Percentiles rank a stretch among this genome's conserved stretches.
These are phyloP conservation scores for Drosophila percnosoma DNA, from an alignment of 2,888 invertebrate genomes.

Conservation along the genomic window DNA sequence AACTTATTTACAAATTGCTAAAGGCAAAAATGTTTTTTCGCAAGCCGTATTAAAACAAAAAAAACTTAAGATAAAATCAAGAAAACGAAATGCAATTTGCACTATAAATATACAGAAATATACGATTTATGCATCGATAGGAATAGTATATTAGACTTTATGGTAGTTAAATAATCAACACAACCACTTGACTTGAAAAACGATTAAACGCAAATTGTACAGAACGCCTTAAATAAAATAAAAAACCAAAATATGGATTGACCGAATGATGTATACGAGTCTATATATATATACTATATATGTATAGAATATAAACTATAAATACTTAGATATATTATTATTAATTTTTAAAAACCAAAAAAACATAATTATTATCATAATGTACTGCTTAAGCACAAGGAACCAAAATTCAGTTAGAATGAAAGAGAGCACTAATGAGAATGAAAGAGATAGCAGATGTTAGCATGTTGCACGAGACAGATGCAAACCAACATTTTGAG, in stretches of 20 bases:
- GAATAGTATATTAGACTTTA: conserved; percentile 67
- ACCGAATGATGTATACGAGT: conserved; percentile 78
- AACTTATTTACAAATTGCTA: conserved; percentile 74
- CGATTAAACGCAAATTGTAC: conserved; percentile 78
- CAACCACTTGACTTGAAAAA: conserved; percentile 73
- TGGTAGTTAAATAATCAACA: conserved; percentile 77
- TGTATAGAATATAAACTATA: conserved; percentile 70
- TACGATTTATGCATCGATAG: conserved; percentile 77
- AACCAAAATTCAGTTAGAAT: conserved; percentile 63
- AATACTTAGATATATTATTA: conserved; percentile 70
- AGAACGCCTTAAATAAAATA: conserved; percentile 77
- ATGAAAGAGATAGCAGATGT: conserved; percentile 17
- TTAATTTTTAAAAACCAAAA: conserved; percentile 61
- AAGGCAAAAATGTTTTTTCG: conserved; percentile 55
- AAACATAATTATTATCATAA: conserved; percentile 32
- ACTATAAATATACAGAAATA: conserved; percentile 68
- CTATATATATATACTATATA: conserved; percentile 60
- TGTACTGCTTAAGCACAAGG: conserved; percentile 69
- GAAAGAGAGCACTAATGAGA: conserved; percentile 23
- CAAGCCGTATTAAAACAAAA: conserved; percentile 38
- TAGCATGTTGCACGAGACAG: conserved; percentile 23
- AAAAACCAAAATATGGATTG: conserved; percentile 53
- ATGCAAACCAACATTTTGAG: background rate
- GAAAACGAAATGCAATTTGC: conserved; percentile 65
- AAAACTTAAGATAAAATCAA: conserved; percentile 35